Evolutionary conservation across 1,140 invertebrate species (phyloP).

Genomic region (Pentalonia nigronervosa): DNA sequence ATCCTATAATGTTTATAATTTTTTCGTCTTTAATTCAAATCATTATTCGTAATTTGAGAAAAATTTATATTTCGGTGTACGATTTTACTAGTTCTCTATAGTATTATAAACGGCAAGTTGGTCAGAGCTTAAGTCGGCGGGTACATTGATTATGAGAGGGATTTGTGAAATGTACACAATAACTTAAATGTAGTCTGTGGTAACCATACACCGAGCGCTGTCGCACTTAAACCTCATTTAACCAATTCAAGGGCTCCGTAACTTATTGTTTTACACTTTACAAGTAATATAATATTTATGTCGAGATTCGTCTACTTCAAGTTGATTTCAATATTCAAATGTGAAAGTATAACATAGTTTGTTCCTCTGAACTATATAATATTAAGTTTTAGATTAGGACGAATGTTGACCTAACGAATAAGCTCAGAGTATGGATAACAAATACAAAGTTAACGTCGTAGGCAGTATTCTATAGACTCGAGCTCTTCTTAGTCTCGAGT

Average conservation of each 20-base stretch:
- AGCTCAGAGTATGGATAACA: accelerated
- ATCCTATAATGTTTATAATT: not conserved
- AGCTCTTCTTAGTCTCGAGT: not conserved
- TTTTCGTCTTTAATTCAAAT: not conserved
- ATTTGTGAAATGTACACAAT: not conserved
- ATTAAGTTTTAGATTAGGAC: not conserved
- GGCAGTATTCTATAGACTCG: not conserved
- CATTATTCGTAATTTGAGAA: not conserved
- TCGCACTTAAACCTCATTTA: not conserved
- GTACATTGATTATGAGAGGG: not conserved
- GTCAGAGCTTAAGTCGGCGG: not conserved
- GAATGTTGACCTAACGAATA: not conserved
- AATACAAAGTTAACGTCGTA: not conserved
- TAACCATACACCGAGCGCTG: not conserved
- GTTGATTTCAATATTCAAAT: not conserved
- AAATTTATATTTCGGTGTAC: not conserved
- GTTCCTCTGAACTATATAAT: not conserved
- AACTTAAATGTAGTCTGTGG: not conserved
- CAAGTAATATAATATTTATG: not conserved
- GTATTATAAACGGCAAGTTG: not conserved
- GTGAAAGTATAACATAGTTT: not conserved
- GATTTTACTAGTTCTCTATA: not conserved
- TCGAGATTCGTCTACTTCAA: not conserved
- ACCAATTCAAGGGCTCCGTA: not conserved
- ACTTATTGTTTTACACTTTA: not conserved